These are phyloP conservation scores for Platycheirus albimanus DNA, from an alignment of 2,888 invertebrate genomes.

Conservation along the genomic window DNA sequence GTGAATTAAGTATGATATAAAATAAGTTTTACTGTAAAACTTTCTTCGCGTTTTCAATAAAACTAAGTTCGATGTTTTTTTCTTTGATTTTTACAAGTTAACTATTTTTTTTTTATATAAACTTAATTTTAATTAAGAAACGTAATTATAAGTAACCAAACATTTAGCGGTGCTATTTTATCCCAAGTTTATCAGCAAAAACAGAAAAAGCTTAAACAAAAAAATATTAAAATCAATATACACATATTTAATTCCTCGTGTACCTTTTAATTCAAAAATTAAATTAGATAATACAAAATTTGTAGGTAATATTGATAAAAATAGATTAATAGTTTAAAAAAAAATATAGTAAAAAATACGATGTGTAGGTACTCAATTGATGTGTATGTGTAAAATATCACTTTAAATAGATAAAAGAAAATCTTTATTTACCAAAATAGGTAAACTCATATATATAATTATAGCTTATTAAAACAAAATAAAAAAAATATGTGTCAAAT, in stretches of 20 bases:
- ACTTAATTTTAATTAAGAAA: slow-evolving; percentile 34
- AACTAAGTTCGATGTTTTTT: background rate
- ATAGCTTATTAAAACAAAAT: slow-evolving; percentile 49
- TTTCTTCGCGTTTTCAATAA: slow-evolving; percentile 37
- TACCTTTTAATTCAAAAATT: slow-evolving; percentile 55
- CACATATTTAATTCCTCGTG: slow-evolving; percentile 70
- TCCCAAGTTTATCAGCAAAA: slow-evolving; percentile 51
- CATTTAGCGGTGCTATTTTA: slow-evolving; percentile 72
- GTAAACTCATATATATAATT: slow-evolving; percentile 36
- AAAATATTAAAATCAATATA: slow-evolving; percentile 51
- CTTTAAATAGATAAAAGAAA: slow-evolving; percentile 9
- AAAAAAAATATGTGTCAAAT: slow-evolving; percentile 67
- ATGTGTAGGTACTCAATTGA: slow-evolving; percentile 1
- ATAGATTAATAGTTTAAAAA: background rate
- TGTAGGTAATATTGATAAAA: background rate
- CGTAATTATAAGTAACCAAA: slow-evolving; percentile 42
- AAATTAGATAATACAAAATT: slow-evolving; percentile 58
- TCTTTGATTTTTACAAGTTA: slow-evolving; percentile 12
- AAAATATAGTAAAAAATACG: background rate
- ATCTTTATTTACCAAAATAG: slow-evolving; percentile 1
- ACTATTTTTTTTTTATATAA: background rate
- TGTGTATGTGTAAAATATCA: slow-evolving; percentile 46
- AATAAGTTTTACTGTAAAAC: slow-evolving; percentile 44
- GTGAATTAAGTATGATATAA: slow-evolving; percentile 54
- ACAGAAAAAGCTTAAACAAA: slow-evolving; percentile 29